Conservation (phyloP, 2,797 vertebrate genomes). For the Acropternis orthonyx region DNA sequence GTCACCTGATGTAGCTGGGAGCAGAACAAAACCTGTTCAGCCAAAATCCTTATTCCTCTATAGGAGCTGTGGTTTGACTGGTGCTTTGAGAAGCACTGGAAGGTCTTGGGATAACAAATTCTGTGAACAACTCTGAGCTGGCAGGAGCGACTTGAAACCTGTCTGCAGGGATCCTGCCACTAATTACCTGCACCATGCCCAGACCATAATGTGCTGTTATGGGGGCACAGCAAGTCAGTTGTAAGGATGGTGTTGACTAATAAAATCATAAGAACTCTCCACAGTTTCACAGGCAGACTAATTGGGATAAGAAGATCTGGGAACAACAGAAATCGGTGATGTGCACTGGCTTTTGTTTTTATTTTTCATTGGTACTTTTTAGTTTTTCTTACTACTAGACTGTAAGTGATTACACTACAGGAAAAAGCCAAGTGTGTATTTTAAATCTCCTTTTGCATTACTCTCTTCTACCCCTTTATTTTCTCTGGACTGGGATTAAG, state of each 20-base stretch:
- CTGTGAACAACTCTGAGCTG: not conserved
- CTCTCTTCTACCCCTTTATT: not conserved
- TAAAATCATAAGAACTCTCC: not conserved
- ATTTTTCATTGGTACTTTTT: not conserved
- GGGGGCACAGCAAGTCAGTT: not conserved
- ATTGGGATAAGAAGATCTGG: not conserved
- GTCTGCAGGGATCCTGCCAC: not conserved
- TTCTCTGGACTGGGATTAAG: not conserved
- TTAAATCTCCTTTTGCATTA: not conserved
- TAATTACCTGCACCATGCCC: not conserved
- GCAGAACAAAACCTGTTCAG: not conserved
- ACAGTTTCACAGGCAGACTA: not conserved
- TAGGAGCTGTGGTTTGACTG: not conserved
- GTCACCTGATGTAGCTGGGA: not conserved
- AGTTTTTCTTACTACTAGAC: not conserved
- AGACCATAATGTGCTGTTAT: not conserved
- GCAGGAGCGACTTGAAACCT: not conserved
- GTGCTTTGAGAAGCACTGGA: not conserved
- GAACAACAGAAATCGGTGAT: not conserved
- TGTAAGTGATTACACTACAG: not conserved
- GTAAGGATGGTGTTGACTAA: not conserved
- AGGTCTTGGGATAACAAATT: not conserved
- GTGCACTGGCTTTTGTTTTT: not conserved
- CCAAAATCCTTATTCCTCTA: not conserved
- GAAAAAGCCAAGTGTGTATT: not conserved